A percentile compares a stretch with the other conserved stretches of the same genome.
These are phyloP conservation scores for Hydrotaea cyrtoneurina DNA, from an alignment of 2,888 invertebrate species.

Conservation along the genomic window DNA sequence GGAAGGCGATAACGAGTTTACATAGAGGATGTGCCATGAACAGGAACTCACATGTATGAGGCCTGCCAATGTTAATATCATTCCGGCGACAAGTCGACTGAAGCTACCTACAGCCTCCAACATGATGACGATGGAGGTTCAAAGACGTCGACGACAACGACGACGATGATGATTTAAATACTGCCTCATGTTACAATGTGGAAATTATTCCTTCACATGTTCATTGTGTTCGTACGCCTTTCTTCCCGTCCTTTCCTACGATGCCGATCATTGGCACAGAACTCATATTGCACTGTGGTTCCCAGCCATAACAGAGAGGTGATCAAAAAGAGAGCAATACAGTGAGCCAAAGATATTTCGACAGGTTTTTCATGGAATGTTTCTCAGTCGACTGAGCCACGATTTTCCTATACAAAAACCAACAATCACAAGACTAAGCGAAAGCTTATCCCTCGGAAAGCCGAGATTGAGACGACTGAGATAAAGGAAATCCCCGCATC, in stretches of 20 bases:
- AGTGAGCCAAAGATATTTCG: neutral
- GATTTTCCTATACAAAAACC: neutral
- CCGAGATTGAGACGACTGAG: neutral
- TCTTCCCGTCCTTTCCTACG: neutral
- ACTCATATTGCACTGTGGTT: slow-evolving; percentile 17
- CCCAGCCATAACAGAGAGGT: neutral
- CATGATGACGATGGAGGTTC: neutral
- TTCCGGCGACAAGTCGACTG: neutral
- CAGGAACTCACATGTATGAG: neutral
- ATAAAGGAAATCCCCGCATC: neutral
- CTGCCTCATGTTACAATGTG: slow-evolving; percentile 59
- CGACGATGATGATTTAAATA: slow-evolving; percentile 63
- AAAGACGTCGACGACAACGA: slow-evolving; percentile 10
- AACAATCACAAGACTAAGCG: neutral
- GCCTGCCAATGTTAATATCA: slow-evolving; percentile 17
- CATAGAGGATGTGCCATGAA: neutral
- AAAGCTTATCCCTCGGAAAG: neutral
- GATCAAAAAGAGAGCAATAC: neutral
- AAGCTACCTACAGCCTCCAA: neutral
- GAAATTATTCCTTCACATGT: slow-evolving; percentile 59
- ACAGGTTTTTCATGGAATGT: neutral
- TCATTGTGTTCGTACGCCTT: slow-evolving; percentile 20
- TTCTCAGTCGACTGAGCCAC: neutral
- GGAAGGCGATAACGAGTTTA: neutral
- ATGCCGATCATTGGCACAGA: slow-evolving; percentile 14